A percentile compares a stretch with the other conserved stretches of the same genome.
Conservation (phyloP, 2,797 vertebrate species). For the Pteropus rufus region DNA sequence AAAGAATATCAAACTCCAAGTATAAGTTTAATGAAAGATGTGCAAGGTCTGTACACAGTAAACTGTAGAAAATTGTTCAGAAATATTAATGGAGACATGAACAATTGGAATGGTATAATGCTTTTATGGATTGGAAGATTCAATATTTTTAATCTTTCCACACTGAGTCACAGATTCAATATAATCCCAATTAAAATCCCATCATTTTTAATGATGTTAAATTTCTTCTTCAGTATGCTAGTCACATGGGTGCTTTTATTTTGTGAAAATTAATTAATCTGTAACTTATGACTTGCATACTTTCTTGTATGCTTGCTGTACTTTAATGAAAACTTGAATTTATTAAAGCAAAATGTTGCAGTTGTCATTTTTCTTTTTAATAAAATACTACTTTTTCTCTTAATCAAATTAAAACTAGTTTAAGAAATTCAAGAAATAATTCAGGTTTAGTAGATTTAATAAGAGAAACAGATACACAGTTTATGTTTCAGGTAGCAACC, state of each 20-base stretch:
- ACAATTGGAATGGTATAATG: neutral
- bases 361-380: neutral
- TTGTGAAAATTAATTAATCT: neutral
- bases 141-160: constrained; percentile 2
- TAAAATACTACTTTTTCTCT: neutral
- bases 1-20: neutral
- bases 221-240: constrained; percentile 16
- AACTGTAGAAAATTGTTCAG: neutral
- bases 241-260: neutral
- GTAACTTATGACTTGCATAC: neutral
- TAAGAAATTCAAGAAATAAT: neutral
- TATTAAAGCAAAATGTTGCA: neutral
- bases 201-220: constrained; percentile 26
- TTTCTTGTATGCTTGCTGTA: neutral
- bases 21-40: constrained; percentile 25
- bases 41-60: neutral
- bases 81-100: neutral
- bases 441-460: neutral
- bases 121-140: neutral
- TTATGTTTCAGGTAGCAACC: neutral
- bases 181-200: neutral
- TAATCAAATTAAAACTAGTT: neutral
- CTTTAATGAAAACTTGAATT: neutral
- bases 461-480: neutral
- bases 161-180: neutral